A percentile compares a stretch with the other conserved stretches of the same genome.
Evolutionary conservation across 2,113 vertebrate species (phyloP).

Genomic region (Delphinus delphis): DNA sequence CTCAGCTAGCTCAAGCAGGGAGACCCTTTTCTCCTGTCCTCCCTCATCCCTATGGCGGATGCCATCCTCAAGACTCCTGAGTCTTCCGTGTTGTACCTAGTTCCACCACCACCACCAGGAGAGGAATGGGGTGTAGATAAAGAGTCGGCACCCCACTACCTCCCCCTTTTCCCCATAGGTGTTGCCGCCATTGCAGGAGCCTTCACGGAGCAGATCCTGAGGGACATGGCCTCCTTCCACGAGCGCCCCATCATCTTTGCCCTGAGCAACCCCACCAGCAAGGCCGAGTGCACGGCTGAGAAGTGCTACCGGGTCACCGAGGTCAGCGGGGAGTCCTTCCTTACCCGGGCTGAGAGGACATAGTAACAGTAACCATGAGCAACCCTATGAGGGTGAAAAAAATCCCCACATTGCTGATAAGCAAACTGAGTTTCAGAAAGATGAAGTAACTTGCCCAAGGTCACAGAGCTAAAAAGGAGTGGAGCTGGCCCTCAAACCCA

Average conservation of each 20-base stretch:
- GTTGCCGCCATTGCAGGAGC: conserved; percentile 93
- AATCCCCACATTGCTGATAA: not conserved
- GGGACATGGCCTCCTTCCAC: conserved; percentile 94
- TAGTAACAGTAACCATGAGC: not conserved
- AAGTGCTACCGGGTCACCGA: conserved; percentile 95
- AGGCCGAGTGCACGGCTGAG: conserved; percentile 97
- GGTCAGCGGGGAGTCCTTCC: conserved; percentile 81
- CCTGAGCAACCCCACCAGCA: conserved; percentile 98
- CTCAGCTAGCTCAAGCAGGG: not conserved
- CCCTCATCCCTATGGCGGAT: not conserved
- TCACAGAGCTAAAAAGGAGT: not conserved
- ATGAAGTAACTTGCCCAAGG: not conserved
- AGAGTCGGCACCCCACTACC: conserved; percentile 30
- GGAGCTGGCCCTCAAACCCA: not conserved
- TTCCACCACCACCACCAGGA: not conserved
- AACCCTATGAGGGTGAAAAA: not conserved
- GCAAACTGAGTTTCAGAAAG: conserved; percentile 8
- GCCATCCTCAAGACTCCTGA: not conserved
- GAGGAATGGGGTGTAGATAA: not conserved
- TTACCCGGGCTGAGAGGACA: conserved; percentile 49
- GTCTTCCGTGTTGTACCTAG: not conserved
- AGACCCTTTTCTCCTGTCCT: not conserved
- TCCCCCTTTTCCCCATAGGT: conserved; percentile 82
- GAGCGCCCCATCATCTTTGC: conserved; percentile 96
- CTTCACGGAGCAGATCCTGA: conserved; percentile 94